Percentiles rank a stretch among this genome's conserved stretches.
Evolutionary conservation across 2,888 invertebrate species (phyloP).

Genomic region (Oithona nana): DNA sequence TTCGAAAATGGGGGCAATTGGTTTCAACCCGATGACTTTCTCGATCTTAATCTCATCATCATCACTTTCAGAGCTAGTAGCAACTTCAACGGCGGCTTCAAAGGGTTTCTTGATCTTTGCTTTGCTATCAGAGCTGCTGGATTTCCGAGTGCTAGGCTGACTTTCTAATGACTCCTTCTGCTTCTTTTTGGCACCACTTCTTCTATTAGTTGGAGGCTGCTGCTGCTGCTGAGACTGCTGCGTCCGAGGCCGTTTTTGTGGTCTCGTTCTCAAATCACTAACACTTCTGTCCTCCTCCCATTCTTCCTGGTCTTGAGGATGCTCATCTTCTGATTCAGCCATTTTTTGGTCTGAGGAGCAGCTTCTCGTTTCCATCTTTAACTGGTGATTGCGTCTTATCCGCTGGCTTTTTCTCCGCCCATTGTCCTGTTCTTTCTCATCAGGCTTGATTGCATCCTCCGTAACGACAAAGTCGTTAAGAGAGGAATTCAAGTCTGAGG

Average conservation of each 20-base stretch:
- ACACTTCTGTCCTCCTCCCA: neutral
- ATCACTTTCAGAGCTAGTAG: neutral
- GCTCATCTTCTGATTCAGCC: neutral
- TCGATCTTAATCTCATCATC: conserved; percentile 6
- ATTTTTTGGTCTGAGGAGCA: no score
- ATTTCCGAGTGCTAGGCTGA: no score
- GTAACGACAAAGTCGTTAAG: neutral
- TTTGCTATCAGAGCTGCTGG: no score
- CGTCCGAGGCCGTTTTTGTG: neutral
- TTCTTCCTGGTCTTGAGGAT: neutral
- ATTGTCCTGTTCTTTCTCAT: no score
- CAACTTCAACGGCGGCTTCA: neutral
- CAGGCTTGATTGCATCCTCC: neutral
- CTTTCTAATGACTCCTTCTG: no score
- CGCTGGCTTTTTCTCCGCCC: neutral
- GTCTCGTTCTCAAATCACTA: neutral
- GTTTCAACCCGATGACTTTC: neutral
- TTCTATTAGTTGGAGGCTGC: no score
- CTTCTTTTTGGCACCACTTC: no score
- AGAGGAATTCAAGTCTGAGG: neutral
- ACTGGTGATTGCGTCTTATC: neutral
- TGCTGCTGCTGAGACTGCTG: no score
- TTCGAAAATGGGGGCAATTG: neutral
- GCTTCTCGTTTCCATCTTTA: neutral
- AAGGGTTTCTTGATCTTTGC: neutral